phyloP scores from a whole-genome alignment of 2,113 vertebrate species.

The Canis aureus region DNA sequence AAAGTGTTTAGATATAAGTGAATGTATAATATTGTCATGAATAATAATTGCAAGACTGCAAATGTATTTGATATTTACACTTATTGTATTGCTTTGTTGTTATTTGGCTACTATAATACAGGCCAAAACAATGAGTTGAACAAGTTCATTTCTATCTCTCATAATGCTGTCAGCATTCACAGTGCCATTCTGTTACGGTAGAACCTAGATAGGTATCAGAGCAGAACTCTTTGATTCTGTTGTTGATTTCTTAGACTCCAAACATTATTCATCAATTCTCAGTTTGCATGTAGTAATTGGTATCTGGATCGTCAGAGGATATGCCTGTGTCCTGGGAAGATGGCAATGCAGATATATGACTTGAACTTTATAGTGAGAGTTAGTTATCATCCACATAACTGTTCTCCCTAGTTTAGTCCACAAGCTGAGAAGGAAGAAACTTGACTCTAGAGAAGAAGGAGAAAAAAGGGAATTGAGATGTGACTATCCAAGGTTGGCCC shows the following conservation, averaged over 20 bases:
- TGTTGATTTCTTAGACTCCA: not conserved
- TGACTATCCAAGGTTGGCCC: not conserved
- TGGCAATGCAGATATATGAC: not conserved
- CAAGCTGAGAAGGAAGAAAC: not conserved
- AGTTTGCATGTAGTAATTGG: not conserved
- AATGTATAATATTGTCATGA: not conserved
- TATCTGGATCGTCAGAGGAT: not conserved
- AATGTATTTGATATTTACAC: not conserved
- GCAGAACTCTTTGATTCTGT: not conserved
- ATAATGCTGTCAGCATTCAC: not conserved
- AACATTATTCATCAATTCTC: not conserved
- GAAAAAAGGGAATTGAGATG: not conserved
- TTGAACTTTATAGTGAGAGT: not conserved
- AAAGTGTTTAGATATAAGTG: not conserved
- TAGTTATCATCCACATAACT: not conserved
- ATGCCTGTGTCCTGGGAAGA: not conserved
- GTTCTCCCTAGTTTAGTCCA: not conserved
- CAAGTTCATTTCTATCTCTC: not conserved
- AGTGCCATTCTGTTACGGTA: not conserved
- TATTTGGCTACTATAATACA: not conserved
- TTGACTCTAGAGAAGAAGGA: not conserved
- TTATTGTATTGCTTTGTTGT: not conserved
- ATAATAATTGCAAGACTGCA: not conserved
- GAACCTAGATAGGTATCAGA: not conserved
- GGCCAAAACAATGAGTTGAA: not conserved